Base-by-base conservation (phyloP, 1,140 invertebrate genomes). In the Apis mellifera region DNA sequence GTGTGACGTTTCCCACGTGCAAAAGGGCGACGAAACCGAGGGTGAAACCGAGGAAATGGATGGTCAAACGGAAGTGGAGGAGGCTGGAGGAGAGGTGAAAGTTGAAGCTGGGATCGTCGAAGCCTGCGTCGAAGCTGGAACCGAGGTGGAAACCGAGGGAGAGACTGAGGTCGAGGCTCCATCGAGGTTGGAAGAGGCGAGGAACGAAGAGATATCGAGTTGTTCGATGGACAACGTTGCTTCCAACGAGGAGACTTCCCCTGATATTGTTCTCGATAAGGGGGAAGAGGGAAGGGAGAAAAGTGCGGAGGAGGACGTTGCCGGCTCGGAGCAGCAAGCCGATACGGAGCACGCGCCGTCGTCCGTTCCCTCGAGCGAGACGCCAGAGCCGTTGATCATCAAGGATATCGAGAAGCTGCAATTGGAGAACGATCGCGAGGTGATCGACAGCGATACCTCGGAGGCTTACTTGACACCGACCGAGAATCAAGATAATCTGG, bases 391-490 rank as follows among this genome's bases (percentile, higher is more conserved):
- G 9, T 42, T 85, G 32, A 89, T 42, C 11, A 78, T 88, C 54
- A 89, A 89, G 17, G 87, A 86, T 8, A 86, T 89, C 42, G 87
- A 89, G 59, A 89, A 88, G n/a, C 83, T 90, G 23, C 86, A 90
- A 72, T 64, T 90, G 73, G 87, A 92, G 32, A 85, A 89, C 52
- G 91, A 93, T 32, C 79, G 88, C 73, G 92, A 94, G 72, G 74
- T 93, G 59, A 74, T 92, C n/a, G 94, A 94, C 66, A 94, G 94
- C 85, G 95, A 96, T 89, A 95, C 94, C 83, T 95, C 95, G 64
- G 95, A 96, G 84, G 93, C 95, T 57, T 96, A 96, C 89, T 90
- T 95, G 72, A 96, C 95, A 75, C 95, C 95, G 17, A 95, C 95
- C 68, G 95, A 95, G 91, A 94, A 90, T 64, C 91, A 93, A 65